A percentile compares a stretch with the other conserved stretches of the same genome.
Evolutionary conservation across 2,797 vertebrate genomes (phyloP).

Genomic region (Eulemur rubriventer): DNA sequence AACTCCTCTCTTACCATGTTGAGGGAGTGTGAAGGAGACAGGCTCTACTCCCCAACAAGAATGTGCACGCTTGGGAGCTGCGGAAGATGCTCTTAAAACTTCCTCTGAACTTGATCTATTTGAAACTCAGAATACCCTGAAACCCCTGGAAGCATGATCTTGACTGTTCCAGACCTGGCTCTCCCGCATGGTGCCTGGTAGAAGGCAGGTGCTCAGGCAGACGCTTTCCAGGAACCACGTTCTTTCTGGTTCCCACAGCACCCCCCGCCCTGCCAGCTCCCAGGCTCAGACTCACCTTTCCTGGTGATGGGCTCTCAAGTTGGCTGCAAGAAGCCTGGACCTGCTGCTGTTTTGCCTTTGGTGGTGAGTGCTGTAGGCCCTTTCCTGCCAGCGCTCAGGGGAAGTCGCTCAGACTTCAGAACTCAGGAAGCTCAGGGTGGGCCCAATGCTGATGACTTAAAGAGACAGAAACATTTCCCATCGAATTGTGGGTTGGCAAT

Average conservation of each 20-base stretch:
- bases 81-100: not conserved
- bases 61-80: not conserved
- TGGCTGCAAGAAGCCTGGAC: not conserved
- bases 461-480: slow-evolving; percentile 32
- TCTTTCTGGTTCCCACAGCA: not conserved
- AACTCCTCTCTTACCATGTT: not conserved
- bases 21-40: not conserved
- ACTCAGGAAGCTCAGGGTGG: not conserved
- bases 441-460: not conserved
- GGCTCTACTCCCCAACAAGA: not conserved
- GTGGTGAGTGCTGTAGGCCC: not conserved
- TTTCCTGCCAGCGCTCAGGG: not conserved
- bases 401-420: not conserved
- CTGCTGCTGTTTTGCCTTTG: not conserved
- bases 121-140: not conserved
- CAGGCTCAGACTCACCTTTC: slow-evolving; percentile 35
- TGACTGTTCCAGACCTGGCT: not conserved
- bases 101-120: not conserved
- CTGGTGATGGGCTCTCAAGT: not conserved
- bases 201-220: not conserved
- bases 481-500: not conserved
- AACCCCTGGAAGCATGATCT: not conserved
- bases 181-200: not conserved
- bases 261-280: not conserved
- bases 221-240: too few relatives aligned